phyloP scores from a whole-genome alignment of 2,113 vertebrate genomes.

The Ciconia maguari region DNA sequence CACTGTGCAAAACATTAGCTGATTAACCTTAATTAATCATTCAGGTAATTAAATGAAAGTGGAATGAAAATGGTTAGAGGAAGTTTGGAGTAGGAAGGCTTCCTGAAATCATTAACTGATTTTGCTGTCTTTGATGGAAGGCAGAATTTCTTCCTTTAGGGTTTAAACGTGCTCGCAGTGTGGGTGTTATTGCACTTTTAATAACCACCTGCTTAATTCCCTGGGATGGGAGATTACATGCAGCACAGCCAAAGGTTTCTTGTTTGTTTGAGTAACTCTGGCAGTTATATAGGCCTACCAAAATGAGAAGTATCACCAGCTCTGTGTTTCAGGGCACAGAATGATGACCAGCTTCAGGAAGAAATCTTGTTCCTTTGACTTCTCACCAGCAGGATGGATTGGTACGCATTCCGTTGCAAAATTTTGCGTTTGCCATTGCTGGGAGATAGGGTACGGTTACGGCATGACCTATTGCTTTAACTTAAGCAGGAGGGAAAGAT shows the following conservation, averaged over 20 bases:
- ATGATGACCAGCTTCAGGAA: not conserved
- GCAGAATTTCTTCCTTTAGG: constrained; percentile 50
- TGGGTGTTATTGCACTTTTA: constrained; percentile 32
- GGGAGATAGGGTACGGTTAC: not conserved
- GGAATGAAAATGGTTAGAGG: constrained; percentile 35
- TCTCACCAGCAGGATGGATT: not conserved
- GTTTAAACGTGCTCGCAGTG: not conserved
- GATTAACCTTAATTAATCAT: constrained; percentile 47
- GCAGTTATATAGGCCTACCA: not conserved
- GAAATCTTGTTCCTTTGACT: not conserved
- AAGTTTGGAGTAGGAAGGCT: constrained; percentile 16
- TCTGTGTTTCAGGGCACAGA: not conserved
- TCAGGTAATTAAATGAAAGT: constrained; percentile 30
- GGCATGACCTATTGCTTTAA: not conserved
- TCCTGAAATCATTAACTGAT: constrained; percentile 31
- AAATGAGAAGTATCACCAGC: not conserved
- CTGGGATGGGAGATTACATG: not conserved
- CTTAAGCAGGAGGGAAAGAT: not conserved
- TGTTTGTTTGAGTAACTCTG: not conserved
- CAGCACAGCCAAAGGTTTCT: not conserved
- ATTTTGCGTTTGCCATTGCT: not conserved
- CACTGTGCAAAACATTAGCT: not conserved
- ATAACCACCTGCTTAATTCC: constrained; percentile 44
- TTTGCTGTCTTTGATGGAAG: constrained; percentile 25
- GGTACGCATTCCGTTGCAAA: not conserved